Evolutionary conservation across 2,797 vertebrate genomes (phyloP).

Genomic region (Adelosebastes latens): DNA sequence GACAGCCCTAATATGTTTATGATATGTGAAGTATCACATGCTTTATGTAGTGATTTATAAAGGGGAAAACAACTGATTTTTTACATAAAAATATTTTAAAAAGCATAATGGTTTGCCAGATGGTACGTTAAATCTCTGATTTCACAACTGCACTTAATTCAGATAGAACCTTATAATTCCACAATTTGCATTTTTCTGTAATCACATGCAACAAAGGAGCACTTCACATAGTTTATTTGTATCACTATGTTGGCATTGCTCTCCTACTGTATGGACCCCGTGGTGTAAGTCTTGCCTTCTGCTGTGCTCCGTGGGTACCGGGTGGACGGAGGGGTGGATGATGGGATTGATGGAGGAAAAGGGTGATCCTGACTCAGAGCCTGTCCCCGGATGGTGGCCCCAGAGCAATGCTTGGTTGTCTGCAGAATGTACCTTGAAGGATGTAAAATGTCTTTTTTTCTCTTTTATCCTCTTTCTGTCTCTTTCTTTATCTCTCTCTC

Average conservation of each 20-base stretch:
- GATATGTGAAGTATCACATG: not conserved
- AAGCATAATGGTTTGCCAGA: not conserved
- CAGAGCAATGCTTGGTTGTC: constrained; percentile 84
- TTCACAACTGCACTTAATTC: not conserved
- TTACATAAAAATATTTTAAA: not conserved
- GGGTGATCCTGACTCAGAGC: constrained; percentile 87
- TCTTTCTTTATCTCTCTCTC: constrained; percentile 47
- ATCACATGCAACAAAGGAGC: not conserved
- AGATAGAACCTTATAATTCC: constrained; percentile 12
- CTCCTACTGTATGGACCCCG: not conserved
- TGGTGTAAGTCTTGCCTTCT: constrained; percentile 63
- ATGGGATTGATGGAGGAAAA: constrained; percentile 66
- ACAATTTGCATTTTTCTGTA: not conserved
- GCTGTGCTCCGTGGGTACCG: constrained; percentile 53
- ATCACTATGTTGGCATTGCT: not conserved
- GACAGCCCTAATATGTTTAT: too few relatives aligned
- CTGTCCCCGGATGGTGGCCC: constrained; percentile 94
- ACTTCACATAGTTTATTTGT: not conserved
- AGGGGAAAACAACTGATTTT: not conserved
- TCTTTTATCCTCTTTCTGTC: constrained; percentile 46
- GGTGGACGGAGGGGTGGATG: constrained; percentile 24
- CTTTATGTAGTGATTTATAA: not conserved
- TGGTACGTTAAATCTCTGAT: not conserved
- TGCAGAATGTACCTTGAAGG: constrained; percentile 96
- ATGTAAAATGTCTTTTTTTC: constrained; percentile 89